These are phyloP conservation scores for Malurus elegans DNA, from an alignment of 2,113 vertebrate genomes.

Conservation along the genomic window DNA sequence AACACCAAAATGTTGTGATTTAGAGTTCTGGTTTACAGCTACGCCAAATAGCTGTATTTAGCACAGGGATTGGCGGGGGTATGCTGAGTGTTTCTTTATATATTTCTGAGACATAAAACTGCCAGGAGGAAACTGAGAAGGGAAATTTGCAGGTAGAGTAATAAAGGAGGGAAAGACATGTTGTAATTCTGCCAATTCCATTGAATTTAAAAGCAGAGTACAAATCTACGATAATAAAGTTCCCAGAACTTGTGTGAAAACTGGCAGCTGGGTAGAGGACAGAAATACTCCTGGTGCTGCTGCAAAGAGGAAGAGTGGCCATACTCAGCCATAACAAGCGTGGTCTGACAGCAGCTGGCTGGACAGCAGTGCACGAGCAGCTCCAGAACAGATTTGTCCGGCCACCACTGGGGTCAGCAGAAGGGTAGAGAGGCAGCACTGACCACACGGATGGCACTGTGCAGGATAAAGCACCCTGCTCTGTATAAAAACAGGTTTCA, in stretches of 20 bases:
- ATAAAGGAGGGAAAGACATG: background rate
- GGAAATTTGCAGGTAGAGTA: background rate
- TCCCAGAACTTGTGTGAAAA: background rate
- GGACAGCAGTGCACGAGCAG: accelerated
- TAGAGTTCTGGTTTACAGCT: background rate
- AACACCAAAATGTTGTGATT: background rate
- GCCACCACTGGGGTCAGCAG: accelerated
- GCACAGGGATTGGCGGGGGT: accelerated
- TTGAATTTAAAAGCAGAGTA: background rate
- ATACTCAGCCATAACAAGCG: accelerated
- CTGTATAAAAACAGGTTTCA: background rate
- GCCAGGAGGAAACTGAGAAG: background rate
- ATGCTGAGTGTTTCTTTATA: background rate
- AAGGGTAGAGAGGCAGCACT: background rate
- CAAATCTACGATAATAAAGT: background rate
- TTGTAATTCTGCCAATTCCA: background rate
- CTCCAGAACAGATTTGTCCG: background rate
- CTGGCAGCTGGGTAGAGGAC: background rate
- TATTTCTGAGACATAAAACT: background rate
- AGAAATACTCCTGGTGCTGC: background rate
- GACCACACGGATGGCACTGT: background rate
- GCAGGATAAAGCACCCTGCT: background rate
- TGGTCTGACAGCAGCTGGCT: background rate
- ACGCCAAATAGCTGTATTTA: background rate
- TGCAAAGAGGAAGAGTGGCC: background rate